Evolutionary conservation across 2,113 vertebrate genomes (phyloP).

Genomic region (Calidris pugnax): DNA sequence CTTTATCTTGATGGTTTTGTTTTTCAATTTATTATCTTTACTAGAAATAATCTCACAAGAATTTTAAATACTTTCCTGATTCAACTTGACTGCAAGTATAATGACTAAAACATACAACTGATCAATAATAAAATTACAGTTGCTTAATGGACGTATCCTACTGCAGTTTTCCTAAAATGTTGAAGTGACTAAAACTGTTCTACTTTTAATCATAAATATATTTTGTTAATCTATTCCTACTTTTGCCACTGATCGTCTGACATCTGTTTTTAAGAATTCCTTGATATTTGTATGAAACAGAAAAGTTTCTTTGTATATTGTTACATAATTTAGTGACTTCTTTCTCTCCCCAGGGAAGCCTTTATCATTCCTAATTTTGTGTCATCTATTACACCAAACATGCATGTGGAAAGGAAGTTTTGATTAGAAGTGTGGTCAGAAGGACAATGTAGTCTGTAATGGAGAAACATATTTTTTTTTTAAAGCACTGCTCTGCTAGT

Average conservation of each 20-base stretch:
- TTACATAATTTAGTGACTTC: background rate
- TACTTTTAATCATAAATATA: background rate
- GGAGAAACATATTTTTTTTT: background rate
- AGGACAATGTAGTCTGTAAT: background rate
- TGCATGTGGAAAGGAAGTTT: background rate
- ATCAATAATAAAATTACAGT: background rate
- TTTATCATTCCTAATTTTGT: background rate
- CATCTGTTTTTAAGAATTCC: background rate
- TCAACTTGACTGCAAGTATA: background rate
- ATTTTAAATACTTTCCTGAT: background rate
- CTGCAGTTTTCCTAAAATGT: background rate
- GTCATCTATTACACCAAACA: background rate
- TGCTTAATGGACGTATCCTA: background rate
- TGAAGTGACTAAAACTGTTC: background rate
- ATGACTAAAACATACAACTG: background rate
- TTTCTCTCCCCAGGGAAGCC: background rate
- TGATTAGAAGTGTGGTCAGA: background rate
- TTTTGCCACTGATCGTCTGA: background rate
- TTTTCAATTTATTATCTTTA: background rate
- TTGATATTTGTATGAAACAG: background rate
- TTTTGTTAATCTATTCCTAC: background rate
- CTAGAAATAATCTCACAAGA: background rate
- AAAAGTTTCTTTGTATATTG: background rate
- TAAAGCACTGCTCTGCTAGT: background rate
- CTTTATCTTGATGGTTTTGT: background rate